These are phyloP conservation scores for Reticulitermes speratus DNA, from an alignment of 1,140 invertebrate genomes.

Conservation along the genomic window DNA sequence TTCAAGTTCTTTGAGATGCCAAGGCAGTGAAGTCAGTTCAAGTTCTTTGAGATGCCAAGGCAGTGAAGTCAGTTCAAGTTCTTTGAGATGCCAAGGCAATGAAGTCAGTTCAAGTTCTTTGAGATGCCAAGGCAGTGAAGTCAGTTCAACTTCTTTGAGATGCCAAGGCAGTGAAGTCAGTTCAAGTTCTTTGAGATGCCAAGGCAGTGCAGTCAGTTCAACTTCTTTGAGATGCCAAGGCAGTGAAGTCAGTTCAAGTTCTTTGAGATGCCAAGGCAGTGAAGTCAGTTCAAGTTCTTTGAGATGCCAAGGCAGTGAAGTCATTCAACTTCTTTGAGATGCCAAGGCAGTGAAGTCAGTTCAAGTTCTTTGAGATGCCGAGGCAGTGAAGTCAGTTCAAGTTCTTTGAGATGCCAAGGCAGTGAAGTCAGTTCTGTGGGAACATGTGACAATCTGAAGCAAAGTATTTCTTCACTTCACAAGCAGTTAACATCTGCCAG, in stretches of 20 bases:
- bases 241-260: background rate
- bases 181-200: background rate
- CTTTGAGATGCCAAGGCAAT: background rate
- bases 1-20: background rate
- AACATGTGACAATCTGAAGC: background rate
- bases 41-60: no score
- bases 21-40: background rate
- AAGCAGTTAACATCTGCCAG: no score
- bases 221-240: no score
- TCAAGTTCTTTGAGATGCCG: background rate
- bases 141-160: background rate
- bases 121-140: background rate
- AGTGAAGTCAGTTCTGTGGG: background rate
- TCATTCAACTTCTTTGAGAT: background rate
- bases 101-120: background rate
- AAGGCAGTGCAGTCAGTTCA: background rate
- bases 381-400: background rate
- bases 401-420: no score
- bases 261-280: background rate
- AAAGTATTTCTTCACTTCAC: no score
- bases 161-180: background rate
- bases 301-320: background rate
- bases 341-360: background rate
- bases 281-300: background rate
- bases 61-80: background rate